A percentile compares a stretch with the other conserved stretches of the same genome.
Evolutionary conservation across 2,113 vertebrate species (phyloP).

Genomic region (Sceloporus undulatus): DNA sequence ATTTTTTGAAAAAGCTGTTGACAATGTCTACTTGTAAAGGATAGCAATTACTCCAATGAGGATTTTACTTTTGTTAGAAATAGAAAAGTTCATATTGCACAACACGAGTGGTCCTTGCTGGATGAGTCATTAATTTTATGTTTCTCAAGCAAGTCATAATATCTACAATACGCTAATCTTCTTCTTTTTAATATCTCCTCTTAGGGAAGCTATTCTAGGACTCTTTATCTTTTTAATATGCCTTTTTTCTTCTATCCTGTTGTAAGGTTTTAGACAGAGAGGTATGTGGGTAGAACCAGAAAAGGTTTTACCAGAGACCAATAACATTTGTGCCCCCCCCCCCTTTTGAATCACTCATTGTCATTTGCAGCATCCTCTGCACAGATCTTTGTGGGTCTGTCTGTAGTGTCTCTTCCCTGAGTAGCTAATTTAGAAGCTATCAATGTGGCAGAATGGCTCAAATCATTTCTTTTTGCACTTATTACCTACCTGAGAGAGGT

Average conservation of each 20-base stretch:
- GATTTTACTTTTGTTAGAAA: not conserved
- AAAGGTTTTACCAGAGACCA: not conserved
- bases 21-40: not conserved
- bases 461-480: slow-evolving; percentile 23
- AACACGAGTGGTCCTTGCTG: not conserved
- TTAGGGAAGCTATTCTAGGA: not conserved
- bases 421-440: slow-evolving; percentile 40
- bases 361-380: not conserved
- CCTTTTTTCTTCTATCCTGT: not conserved
- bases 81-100: not conserved
- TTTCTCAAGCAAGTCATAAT: not conserved
- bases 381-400: not conserved
- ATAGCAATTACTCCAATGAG: not conserved
- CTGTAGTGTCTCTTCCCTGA: not conserved
- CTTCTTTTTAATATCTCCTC: slow-evolving; percentile 2
- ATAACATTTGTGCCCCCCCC: not conserved
- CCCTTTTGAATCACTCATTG: not conserved
- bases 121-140: not conserved
- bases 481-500: slow-evolving; percentile 2
- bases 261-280: not conserved
- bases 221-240: not conserved
- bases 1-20: not conserved
- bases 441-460: slow-evolving; percentile 30
- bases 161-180: not conserved
- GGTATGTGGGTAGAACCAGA: not conserved